Evolutionary conservation across 1,140 invertebrate genomes (phyloP), one percentile per base, ranked within the genome.

Genomic region (Mactra quadrangularis): DNA sequence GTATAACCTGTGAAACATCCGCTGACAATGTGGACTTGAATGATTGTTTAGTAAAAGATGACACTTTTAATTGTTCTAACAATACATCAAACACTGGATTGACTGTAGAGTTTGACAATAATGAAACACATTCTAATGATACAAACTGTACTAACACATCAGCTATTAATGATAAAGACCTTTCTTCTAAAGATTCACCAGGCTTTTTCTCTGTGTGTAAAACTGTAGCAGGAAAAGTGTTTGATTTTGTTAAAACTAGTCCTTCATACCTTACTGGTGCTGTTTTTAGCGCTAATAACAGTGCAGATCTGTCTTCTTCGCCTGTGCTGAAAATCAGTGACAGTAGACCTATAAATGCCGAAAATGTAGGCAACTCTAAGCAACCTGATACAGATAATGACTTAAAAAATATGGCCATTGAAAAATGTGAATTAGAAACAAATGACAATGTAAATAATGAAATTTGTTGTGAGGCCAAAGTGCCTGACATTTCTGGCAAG

Each of bases 211-310:
- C 41, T 29, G 15, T 68, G 41, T 66, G 60, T 57, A 78, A 78
- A 68, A 25, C 62, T 41, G 66, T 78, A 68, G 76, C 76, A 7
- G 76, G 76, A 38, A 78, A 78, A 66, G 62, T 78, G 17, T 47
- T 78, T 7, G 45, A 78, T 29, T 78, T 78, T 78, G 76, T 78
- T 2, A 78, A 53, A 78, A 78, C 76, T 25, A 78, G 76, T 78
- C 76, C 76, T 27, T 68, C 60, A 3, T 78, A 35, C 41, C 38
- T 78, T 17, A 68, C 76, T 35, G 50, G 47, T 78, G 17, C 55
- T 22, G 6, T 41, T 41, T 15, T 41, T 41, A 41, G 15, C 15
- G 19, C 45, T 4, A n/a, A 17, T 11, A 31, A 60, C 17, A 27
- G 15, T 22, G 62, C 7, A 29, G 22, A 76, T 52, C 45, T 17